Evolutionary conservation across 2,888 invertebrate species (phyloP).

Genomic region (Rhagophthalmus giganteus): DNA sequence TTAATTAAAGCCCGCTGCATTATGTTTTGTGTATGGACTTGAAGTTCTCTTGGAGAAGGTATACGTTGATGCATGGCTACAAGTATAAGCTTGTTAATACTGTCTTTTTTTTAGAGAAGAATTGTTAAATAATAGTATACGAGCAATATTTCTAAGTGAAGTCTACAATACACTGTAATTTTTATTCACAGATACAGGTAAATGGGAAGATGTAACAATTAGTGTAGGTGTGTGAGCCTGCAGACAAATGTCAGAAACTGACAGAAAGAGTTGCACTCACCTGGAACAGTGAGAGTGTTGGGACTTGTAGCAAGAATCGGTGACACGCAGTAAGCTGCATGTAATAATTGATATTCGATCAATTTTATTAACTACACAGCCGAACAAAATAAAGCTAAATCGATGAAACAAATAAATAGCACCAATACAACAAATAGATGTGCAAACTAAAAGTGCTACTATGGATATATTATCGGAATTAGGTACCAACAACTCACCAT

Average conservation of each 20-base stretch:
- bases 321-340: slow-evolving; percentile 74
- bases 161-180: too few relatives aligned
- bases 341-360: slow-evolving; percentile 48
- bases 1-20: slow-evolving; percentile 86
- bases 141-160: too few relatives aligned
- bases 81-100: too few relatives aligned
- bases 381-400: slow-evolving; percentile 2
- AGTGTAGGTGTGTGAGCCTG: slow-evolving; percentile 5
- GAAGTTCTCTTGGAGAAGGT: slow-evolving; percentile 82
- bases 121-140: neutral
- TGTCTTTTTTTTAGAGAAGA: neutral
- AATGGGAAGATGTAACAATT: neutral
- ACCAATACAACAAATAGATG: neutral
- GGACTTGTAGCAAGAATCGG: slow-evolving; percentile 70
- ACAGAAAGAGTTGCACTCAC: slow-evolving; percentile 54
- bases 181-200: too few relatives aligned
- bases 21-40: slow-evolving; percentile 83
- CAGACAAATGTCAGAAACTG: too few relatives aligned
- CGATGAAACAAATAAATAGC: neutral
- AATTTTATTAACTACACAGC: slow-evolving; percentile 10
- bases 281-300: slow-evolving; percentile 68
- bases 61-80: slow-evolving; percentile 72
- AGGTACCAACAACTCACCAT: slow-evolving; percentile 56
- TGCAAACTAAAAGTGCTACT: too few relatives aligned
- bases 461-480: too few relatives aligned